Evolutionary conservation across 2,797 vertebrate species (phyloP).

Genomic region (Rhinichthys osculus): DNA sequence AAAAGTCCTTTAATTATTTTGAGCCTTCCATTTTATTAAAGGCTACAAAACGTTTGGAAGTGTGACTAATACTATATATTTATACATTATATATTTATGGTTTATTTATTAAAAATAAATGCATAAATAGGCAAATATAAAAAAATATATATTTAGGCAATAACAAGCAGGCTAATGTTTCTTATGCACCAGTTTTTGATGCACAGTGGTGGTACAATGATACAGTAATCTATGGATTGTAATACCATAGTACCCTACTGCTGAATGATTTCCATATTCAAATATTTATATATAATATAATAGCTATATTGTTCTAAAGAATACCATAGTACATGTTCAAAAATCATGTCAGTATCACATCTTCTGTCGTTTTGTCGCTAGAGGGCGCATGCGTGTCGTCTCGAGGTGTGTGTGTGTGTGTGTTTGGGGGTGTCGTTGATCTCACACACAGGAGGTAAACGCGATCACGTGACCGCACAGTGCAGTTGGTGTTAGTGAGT

Average conservation of each 20-base stretch:
- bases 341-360: too few relatives aligned
- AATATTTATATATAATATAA: neutral
- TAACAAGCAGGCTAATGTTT: neutral
- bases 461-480: slow-evolving; percentile 76
- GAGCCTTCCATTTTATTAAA: too few relatives aligned
- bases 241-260: neutral
- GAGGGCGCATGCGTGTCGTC: slow-evolving; percentile 64
- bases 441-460: slow-evolving; percentile 66
- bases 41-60: too few relatives aligned
- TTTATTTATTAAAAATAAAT: too few relatives aligned
- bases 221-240: neutral
- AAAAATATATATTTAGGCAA: too few relatives aligned
- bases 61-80: too few relatives aligned
- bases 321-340: neutral
- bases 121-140: too few relatives aligned
- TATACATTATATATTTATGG: too few relatives aligned
- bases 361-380: slow-evolving; percentile 48
- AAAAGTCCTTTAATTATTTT: too few relatives aligned
- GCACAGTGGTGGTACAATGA: neutral
- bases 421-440: slow-evolving; percentile 55
- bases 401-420: slow-evolving; percentile 15
- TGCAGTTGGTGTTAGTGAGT: slow-evolving; percentile 74
- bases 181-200: neutral
- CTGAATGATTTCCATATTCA: neutral
- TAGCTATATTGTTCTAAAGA: neutral